A percentile compares a stretch with the other conserved stretches of the same genome.
Conservation (phyloP, 2,113 vertebrate species). For the Peromyscus maniculatus region DNA sequence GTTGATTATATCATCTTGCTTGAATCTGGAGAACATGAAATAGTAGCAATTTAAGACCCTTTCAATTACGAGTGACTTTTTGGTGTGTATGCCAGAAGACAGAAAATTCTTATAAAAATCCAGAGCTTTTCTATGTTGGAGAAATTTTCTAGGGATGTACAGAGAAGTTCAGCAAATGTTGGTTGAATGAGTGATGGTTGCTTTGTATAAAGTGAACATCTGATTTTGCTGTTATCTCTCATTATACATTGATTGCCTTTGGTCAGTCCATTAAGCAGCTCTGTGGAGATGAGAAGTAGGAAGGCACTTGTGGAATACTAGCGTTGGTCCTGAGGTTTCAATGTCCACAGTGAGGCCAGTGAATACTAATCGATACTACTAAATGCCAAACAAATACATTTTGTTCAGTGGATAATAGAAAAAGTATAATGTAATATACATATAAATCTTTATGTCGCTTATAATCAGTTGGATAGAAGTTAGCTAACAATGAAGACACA, state of each 20-base stretch:
- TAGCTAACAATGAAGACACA: not conserved
- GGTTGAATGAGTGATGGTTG: not conserved
- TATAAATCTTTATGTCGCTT: not conserved
- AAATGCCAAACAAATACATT: not conserved
- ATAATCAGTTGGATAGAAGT: not conserved
- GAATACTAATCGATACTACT: not conserved
- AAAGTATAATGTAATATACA: not conserved
- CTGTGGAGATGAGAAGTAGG: not conserved
- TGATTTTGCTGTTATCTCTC: not conserved
- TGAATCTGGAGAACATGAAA: not conserved
- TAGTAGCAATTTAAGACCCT: not conserved
- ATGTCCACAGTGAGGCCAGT: not conserved
- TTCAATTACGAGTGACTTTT: not conserved
- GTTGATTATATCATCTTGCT: slow-evolving; percentile 15
- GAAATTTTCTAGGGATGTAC: not conserved
- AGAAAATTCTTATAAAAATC: not conserved
- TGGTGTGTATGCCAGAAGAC: not conserved
- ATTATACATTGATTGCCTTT: not conserved
- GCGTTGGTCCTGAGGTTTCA: not conserved
- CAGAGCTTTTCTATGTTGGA: not conserved
- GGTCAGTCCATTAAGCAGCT: not conserved
- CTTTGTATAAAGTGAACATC: not conserved
- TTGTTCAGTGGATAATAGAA: not conserved
- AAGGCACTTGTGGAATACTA: not conserved
- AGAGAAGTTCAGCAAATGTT: not conserved